phyloP scores from a whole-genome alignment of 2,888 invertebrate genomes.

The Graphium colonna region DNA sequence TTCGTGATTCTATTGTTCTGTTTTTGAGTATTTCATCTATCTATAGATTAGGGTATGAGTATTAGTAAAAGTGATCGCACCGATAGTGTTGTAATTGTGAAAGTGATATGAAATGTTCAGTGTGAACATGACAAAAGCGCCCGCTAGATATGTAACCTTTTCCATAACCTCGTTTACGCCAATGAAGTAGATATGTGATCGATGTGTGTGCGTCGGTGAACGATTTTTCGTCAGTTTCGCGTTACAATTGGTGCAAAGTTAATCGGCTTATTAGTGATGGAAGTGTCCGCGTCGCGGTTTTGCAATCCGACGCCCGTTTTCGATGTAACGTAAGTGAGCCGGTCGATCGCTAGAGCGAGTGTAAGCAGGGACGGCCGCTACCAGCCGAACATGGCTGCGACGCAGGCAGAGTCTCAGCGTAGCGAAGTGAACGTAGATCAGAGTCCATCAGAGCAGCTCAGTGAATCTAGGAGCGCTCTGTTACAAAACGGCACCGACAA shows the following conservation, averaged over 20 bases:
- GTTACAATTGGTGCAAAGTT: slow-evolving; percentile 69
- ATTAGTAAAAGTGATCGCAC: slow-evolving; percentile 57
- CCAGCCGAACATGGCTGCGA: slow-evolving; percentile 90
- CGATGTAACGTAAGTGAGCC: slow-evolving; percentile 80
- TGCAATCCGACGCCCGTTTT: slow-evolving; percentile 77
- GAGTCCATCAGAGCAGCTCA: slow-evolving; percentile 83
- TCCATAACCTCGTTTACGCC: slow-evolving; percentile 89
- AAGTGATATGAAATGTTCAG: slow-evolving; percentile 74
- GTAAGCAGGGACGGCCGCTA: slow-evolving; percentile 79
- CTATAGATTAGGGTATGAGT: slow-evolving; percentile 61
- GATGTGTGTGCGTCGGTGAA: slow-evolving; percentile 86
- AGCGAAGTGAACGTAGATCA: slow-evolving; percentile 86
- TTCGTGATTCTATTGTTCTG: slow-evolving; percentile 78
- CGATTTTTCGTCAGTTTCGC: slow-evolving; percentile 78
- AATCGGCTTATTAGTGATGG: slow-evolving; percentile 73
- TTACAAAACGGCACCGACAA: slow-evolving; percentile 90
- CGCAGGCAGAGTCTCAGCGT: slow-evolving; percentile 91
- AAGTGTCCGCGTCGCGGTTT: slow-evolving; percentile 78
- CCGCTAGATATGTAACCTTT: slow-evolving; percentile 84
- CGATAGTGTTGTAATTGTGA: slow-evolving; percentile 63
- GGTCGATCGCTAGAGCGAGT: slow-evolving; percentile 81
- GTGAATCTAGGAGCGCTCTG: slow-evolving; percentile 83
- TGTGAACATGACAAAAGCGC: slow-evolving; percentile 78
- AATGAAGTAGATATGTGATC: slow-evolving; percentile 88
- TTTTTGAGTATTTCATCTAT: slow-evolving; percentile 59